These are phyloP conservation scores for Pecten maximus DNA, from an alignment of 2,888 invertebrate genomes.

Conservation along the genomic window DNA sequence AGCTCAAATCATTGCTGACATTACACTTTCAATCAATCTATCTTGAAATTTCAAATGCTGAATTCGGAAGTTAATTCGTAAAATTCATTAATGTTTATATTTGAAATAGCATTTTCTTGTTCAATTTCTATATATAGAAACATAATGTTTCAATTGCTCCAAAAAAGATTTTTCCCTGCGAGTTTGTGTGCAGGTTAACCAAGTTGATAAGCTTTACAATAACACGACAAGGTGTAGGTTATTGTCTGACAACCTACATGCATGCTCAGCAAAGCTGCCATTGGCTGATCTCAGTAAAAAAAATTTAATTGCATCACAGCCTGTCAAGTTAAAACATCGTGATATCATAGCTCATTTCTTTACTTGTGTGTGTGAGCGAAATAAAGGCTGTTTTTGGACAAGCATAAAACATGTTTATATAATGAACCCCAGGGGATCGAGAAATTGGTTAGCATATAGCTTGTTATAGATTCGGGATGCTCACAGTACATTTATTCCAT, in stretches of 20 bases:
- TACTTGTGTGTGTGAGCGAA: neutral
- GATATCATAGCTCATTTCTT: neutral
- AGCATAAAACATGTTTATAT: neutral
- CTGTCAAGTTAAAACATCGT: neutral
- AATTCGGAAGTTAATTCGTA: neutral
- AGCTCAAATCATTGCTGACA: neutral
- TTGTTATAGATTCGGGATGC: neutral
- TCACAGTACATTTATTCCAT: neutral
- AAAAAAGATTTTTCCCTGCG: neutral
- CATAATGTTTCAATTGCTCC: neutral
- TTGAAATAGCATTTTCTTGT: neutral
- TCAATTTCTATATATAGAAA: neutral
- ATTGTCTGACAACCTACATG: neutral
- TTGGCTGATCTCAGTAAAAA: neutral
- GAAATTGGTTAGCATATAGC: neutral
- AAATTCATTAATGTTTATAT: neutral
- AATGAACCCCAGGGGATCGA: neutral
- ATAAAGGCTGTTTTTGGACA: neutral
- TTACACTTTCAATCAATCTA: neutral
- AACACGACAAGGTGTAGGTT: neutral
- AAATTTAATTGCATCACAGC: neutral
- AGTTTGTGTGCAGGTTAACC: neutral
- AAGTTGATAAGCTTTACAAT: neutral
- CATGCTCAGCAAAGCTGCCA: neutral
- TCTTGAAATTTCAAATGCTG: neutral